Percentiles rank a stretch among this genome's conserved stretches.
Conservation (phyloP, 1,140 invertebrate genomes). For the Lineus longissimus region DNA sequence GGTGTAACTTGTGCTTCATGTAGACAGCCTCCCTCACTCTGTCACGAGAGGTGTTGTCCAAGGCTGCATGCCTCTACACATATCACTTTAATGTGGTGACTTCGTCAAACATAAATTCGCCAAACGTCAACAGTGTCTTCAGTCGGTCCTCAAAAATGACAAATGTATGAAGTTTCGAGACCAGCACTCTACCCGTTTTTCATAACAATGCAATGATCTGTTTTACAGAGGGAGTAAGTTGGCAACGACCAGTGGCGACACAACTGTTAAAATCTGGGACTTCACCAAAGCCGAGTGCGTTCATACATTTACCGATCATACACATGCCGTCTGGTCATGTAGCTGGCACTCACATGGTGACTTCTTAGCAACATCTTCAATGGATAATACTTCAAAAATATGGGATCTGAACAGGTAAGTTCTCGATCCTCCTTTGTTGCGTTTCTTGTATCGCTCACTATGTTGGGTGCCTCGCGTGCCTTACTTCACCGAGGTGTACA, state of each 20-base stretch:
- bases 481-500: no score
- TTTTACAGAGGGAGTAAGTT: constrained; percentile 41
- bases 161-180: no score
- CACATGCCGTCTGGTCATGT: constrained; percentile 51
- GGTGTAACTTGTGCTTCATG: neutral
- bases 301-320: constrained; percentile 53
- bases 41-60: no score
- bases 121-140: no score
- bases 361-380: constrained; percentile 53
- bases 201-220: neutral
- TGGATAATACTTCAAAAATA: constrained; percentile 52
- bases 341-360: constrained; percentile 53
- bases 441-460: no score
- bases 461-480: no score
- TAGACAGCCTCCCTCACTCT: neutral
- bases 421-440: neutral
- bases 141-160: no score
- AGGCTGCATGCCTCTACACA: no score
- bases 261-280: constrained; percentile 54
- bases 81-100: no score
- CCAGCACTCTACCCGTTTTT: neutral
- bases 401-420: constrained; percentile 52
- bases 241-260: constrained; percentile 52
- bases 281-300: constrained; percentile 50
- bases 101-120: no score